Evolutionary conservation across 2,113 vertebrate genomes (phyloP).

Genomic region (Clarias gariepinus): DNA sequence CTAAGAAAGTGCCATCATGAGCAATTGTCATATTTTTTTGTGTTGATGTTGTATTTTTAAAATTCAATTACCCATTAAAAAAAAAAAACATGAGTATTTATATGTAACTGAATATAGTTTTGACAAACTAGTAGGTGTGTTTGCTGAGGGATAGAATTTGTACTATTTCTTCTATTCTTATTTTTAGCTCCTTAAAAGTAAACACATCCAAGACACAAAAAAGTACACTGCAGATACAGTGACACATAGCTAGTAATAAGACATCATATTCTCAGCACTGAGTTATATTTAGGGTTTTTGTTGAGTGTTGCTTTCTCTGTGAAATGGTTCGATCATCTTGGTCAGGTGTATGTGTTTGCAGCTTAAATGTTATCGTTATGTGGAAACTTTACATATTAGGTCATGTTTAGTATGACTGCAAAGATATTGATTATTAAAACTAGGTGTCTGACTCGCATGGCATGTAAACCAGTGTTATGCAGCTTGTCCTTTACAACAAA

Average conservation of each 20-base stretch:
- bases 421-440: neutral
- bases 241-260: neutral
- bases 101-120: neutral
- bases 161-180: neutral
- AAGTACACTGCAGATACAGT: neutral
- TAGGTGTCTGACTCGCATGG: neutral
- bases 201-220: neutral
- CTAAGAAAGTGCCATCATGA: neutral
- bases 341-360: neutral
- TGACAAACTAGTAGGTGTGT: neutral
- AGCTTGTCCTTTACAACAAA: neutral
- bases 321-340: conserved; percentile 21
- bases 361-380: neutral
- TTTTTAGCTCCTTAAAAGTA: neutral
- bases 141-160: neutral
- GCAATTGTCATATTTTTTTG: neutral
- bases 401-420: neutral
- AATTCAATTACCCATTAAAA: neutral
- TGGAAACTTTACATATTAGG: neutral
- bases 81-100: neutral
- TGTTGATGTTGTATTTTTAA: neutral
- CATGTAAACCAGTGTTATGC: neutral
- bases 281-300: conserved; percentile 16
- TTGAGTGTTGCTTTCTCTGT: neutral
- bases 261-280: neutral